Conservation (phyloP, 2,113 vertebrate genomes). For the Sterna hirundo region DNA sequence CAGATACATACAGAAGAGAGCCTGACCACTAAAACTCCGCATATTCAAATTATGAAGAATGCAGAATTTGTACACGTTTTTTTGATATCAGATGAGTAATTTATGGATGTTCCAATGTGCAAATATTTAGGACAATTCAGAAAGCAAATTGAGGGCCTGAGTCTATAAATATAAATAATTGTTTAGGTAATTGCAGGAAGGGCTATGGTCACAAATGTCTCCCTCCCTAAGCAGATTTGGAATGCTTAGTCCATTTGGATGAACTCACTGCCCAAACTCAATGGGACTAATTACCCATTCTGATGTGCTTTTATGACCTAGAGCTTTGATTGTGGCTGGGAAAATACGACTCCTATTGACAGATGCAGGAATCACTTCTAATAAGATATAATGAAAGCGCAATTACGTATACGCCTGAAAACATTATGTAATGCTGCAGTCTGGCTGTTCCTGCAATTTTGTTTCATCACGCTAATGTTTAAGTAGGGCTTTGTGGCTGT, state of each 20-base stretch:
- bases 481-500: not conserved
- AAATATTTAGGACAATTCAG: not conserved
- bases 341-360: not conserved
- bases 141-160: not conserved
- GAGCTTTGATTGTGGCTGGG: not conserved
- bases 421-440: not conserved
- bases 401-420: not conserved
- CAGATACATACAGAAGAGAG: not conserved
- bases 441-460: not conserved
- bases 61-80: not conserved
- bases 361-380: not conserved
- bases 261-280: not conserved
- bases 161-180: not conserved
- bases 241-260: not conserved
- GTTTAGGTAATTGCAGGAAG: not conserved
- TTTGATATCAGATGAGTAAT: not conserved
- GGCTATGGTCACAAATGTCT: not conserved
- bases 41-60: not conserved
- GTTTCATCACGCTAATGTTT: not conserved
- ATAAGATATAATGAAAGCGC: not conserved
- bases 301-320: not conserved
- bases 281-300: not conserved
- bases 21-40: not conserved
- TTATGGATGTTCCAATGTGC: not conserved
- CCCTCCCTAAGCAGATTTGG: not conserved